Base-by-base conservation (phyloP, 2,888 invertebrate species). In the Spicauda simplicius region DNA sequence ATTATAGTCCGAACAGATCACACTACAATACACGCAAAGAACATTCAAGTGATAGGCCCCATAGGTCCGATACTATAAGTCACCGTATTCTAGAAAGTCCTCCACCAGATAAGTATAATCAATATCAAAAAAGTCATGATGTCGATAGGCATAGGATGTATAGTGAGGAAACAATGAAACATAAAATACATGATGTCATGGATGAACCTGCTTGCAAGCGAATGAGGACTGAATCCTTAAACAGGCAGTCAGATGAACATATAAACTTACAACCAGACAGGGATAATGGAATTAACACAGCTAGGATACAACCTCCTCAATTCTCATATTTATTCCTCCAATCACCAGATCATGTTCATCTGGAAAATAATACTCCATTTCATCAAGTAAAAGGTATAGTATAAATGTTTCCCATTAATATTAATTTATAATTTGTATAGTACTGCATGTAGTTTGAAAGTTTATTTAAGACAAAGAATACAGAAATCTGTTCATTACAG, bases 281-380 rank as follows among this genome's bases (percentile, higher is more conserved):
- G 58, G 77, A 73, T 30, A 2, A 56, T 25, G 45, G 20, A 12
- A 41, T 41, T 53, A 37, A 53, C 8, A 30, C 55, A 60, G 20
- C 55, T 56, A n/a, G 41, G 14, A 41, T 5, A 4, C 41, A 41
- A 41, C 41, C 64, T 20, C 19, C 60, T 16, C 50, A 64, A 25
- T 58, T 41, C 14, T 37, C 58, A 41, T 58, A 64, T 41, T 19
- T 50, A 20, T 65, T 58, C 25, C 58, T 90, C 64, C 87, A 87
- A 73, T 91, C 91, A 7, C 91, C 91, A 58, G 91, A 91, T 75
- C 80, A 81, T 71, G 68, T 75, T 63, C 56, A 80, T 61, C 18
- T 65, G 52, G 75, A 77, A 18, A 63, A 57, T 61, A 64, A 56
- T 69, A n/a, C 30, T 45, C 41, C 59, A 59, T 71, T 60, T 82